Evolutionary conservation across 2,113 vertebrate genomes (phyloP), one percentile per base, ranked within the genome.

Genomic region (Grus americana): DNA sequence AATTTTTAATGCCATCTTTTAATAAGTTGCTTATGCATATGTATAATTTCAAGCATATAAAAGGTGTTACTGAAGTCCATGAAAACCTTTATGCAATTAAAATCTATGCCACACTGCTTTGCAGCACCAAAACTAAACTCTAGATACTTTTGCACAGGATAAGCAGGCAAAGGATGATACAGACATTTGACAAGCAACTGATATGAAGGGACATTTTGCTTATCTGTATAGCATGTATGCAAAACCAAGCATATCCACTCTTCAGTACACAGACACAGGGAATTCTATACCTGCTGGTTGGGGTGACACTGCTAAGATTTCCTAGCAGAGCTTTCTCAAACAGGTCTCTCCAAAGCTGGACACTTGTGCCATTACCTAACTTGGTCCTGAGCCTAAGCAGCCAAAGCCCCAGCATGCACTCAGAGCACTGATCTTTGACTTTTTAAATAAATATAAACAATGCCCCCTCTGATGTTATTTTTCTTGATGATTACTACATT

Each of bases 381-480:
- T 52, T 26, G 40, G 7, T 57, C 17, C 30, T 62, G 42, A 84
- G 11, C 3, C 21, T 73, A 76, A 46, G 18, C 36, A 91, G 26
- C 19, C 40, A 61, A 84, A 29, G 1, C 0, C 8, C 7, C 14
- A 63, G 21, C n/a, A 75, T 2, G 4, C 12, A 59, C 11, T 50
- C 38, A 79, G 19, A 63, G 12, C n/a, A 57, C 23, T 50, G 4
- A 17, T 18, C 9, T 82, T 62, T 73, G 26, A 47, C 23, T 63
- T 68, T 34, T 32, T 3, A 1, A 12, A 19, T 12, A 49, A 40
- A 44, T 14, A 29, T 15, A 34, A 74, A 5, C 10, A 52, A 22
- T 52, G 10, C 0, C 7, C 5, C 5, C 5, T 49, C 36, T 6
- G 7, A 12, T 14, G 10, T 10, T 55, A 8, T 46, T 66, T 57